Percentiles rank a stretch among this genome's conserved stretches.
Conservation (phyloP, 2,797 vertebrate species). For the Cheirogaleus major region DNA sequence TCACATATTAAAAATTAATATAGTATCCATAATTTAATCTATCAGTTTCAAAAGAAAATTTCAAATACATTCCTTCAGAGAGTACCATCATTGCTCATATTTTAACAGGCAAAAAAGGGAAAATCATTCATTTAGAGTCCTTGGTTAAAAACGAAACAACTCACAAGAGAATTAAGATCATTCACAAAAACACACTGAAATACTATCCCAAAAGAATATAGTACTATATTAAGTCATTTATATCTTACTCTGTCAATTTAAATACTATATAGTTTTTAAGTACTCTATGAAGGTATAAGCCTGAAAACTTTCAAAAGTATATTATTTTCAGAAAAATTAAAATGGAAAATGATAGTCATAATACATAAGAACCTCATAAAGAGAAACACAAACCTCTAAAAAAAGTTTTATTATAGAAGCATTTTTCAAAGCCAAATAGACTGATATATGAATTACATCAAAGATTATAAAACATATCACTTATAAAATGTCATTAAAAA, state of each 20-base stretch:
- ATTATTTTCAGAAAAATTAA: constrained; percentile 43
- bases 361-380: neutral
- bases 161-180: neutral
- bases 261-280: constrained; percentile 4
- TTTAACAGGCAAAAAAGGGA: constrained; percentile 33
- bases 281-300: neutral
- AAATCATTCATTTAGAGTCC: neutral
- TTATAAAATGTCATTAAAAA: neutral
- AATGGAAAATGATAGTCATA: neutral
- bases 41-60: neutral
- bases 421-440: neutral
- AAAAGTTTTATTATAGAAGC: neutral
- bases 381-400: neutral
- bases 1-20: neutral
- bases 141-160: constrained; percentile 27
- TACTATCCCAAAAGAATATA: neutral
- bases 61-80: neutral
- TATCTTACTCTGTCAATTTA: neutral
- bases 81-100: neutral
- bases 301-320: neutral
- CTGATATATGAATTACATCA: neutral
- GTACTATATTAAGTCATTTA: neutral
- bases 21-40: neutral
- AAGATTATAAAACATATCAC: neutral
- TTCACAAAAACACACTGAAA: constrained; percentile 28